phyloP scores from a whole-genome alignment of 2,797 vertebrate species.

The Poeciliopsis paucimaculata region DNA sequence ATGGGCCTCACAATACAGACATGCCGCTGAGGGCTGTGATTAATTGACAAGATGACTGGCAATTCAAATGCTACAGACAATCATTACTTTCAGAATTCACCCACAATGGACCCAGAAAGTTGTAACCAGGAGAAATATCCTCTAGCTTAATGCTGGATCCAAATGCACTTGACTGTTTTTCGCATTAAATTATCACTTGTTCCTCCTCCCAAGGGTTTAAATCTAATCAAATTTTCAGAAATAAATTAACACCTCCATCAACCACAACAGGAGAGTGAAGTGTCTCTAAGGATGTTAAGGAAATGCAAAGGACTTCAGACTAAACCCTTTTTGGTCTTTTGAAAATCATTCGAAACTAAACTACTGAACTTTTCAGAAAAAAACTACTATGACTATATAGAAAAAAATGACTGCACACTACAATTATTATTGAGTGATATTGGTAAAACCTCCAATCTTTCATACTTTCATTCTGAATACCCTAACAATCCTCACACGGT shows the following conservation, averaged over 20 bases:
- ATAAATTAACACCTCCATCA: constrained; percentile 38
- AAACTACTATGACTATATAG: not conserved
- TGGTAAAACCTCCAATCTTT: not conserved
- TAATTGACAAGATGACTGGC: constrained; percentile 65
- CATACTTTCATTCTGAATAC: not conserved
- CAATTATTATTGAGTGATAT: not conserved
- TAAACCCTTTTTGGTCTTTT: constrained; percentile 13
- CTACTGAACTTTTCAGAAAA: not conserved
- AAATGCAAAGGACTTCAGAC: constrained; percentile 8
- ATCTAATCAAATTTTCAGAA: constrained; percentile 30
- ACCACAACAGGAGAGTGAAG: constrained; percentile 8
- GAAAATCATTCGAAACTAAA: constrained; percentile 12
- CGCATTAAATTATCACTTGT: constrained; percentile 25
- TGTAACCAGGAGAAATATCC: constrained; percentile 33
- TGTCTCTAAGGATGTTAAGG: constrained; percentile 11
- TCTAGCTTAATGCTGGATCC: constrained; percentile 10
- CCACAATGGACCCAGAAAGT: constrained; percentile 3
- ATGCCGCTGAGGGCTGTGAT: constrained; percentile 46
- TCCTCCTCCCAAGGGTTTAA: constrained; percentile 14
- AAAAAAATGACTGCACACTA: not conserved
- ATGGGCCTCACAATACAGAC: constrained; percentile 21
- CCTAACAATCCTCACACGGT: not conserved
- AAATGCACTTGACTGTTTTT: constrained; percentile 36
- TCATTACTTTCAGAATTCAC: constrained; percentile 41
- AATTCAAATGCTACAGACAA: constrained; percentile 53